Evolutionary conservation across 2,113 vertebrate species (phyloP), one percentile per base, ranked within the genome.

Genomic region (Entosphenus tridentatus): DNA sequence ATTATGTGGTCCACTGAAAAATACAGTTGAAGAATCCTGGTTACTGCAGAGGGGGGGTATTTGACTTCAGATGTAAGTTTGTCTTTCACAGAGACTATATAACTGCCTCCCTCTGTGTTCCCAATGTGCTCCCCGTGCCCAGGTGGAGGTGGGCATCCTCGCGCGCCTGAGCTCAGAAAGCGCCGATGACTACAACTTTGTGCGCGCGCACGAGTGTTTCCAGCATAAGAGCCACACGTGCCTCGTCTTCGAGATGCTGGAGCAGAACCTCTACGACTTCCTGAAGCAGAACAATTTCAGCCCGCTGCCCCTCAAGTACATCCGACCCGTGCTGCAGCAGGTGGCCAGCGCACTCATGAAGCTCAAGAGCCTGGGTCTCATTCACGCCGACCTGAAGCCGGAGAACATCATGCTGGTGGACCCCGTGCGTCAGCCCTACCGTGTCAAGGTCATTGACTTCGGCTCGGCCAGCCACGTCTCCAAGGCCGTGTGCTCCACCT

Each of bases 191-290:
- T 97, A 91, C 75, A 97, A 97, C 77, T 97, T 96, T 2, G 91
- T 95, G 70, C 89, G 89, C 73, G 96, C 92, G 2, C 95, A 95
- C 1, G 92, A 97, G 79, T 97, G 92, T 78, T 97, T 97, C 83
- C 92, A 96, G 79, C 92, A 97, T 82, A 97, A 97, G 85, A 96
- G 89, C 82, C 92, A 97, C 75, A 97, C 92, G 71, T 97, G 92
- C 81, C 87, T 97, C 77, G 92, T 97, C 76, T 97, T 97, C 58
- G 91, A 97, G 83, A 97, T 97, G 92, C 82, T 97, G 76, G 92
- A 97, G 76, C 92, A 97, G 83, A 97, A 97, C 80, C 83, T 97
- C 1, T 97, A 97, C 2, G 92, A 97, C 81, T 97, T 96, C 75
- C 75, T 97, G 71, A 97, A 97, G 81, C 92, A 97, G 83, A 97